Evolutionary conservation across 1,140 invertebrate genomes (phyloP), one percentile per base, ranked within the genome.

Genomic region (Diorhabda carinulata): DNA sequence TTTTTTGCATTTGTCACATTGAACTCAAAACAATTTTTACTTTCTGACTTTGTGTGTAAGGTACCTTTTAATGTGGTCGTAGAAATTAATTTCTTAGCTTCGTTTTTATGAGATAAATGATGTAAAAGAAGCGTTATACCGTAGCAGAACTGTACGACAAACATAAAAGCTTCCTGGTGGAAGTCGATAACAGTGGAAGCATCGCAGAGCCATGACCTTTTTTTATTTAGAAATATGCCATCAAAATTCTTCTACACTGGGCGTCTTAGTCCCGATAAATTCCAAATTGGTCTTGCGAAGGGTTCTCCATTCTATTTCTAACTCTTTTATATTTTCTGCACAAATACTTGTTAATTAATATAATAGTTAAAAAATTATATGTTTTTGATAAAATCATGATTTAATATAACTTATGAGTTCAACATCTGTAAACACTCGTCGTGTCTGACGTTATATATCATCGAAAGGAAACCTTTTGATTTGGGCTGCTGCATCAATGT

Each of bases 251-350:
- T 59, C 58, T 25, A 59, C 58, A 59, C 10, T 59, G 10, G 5
- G 58, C 10, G 25, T 59, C 58, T 41, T 40, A 59, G 25, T 59
- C 40, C 58, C 64, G 2, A 57, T 40, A 57, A 66, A 66, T n/a
- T 40, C 1, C 3, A 66, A 66, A 41, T 57, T 57, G 64, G 64
- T 66, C 7, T 66, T 58, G 47, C 64, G 10, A 57, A 66, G 56
- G 10, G 52, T 66, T 66, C 56, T 66, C 57, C 56, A 57, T 66
- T 59, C 52, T 57, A 10, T 66, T 7, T 66, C 56, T 56, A 66
- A 59, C 57, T 66, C 64, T 57, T 2, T 58, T 66, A 66, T 66
- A 66, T 59, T 66, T 57, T 66, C 64, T 40, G 64, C 10, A 41
- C 64, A 57, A 66, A 66, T 58, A 59, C 64, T 59, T 66, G 56